Percentiles rank a stretch among this genome's conserved stretches.
phyloP scores from a whole-genome alignment of 1,140 invertebrate genomes.

The Tetragonula clypearis region DNA sequence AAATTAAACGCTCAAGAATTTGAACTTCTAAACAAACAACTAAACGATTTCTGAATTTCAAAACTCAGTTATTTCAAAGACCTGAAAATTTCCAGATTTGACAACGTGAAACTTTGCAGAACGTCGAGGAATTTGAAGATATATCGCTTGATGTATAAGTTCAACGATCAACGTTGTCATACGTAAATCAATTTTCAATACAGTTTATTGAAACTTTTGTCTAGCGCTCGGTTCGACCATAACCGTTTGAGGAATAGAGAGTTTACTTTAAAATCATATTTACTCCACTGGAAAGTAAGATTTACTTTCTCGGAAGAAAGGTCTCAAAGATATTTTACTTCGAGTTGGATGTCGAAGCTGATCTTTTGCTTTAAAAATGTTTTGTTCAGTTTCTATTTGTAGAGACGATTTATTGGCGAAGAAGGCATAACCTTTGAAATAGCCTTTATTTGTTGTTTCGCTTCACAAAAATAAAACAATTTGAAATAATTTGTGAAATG shows the following conservation, averaged over 20 bases:
- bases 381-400: neutral
- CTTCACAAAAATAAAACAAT: too few relatives aligned
- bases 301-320: neutral
- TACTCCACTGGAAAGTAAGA: neutral
- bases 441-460: too few relatives aligned
- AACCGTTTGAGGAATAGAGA: neutral
- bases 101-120: too few relatives aligned
- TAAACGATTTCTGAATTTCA: too few relatives aligned
- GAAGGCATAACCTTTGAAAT: neutral
- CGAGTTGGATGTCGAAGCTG: neutral
- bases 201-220: neutral
- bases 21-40: too few relatives aligned
- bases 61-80: too few relatives aligned
- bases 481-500: too few relatives aligned
- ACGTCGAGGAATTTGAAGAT: neutral
- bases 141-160: neutral
- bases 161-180: neutral
- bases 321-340: slow-evolving; percentile 1
- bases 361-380: neutral
- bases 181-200: neutral
- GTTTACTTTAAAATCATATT: slow-evolving; percentile 6
- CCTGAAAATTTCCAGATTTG: too few relatives aligned
- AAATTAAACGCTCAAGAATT: neutral
- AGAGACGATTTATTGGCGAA: neutral
- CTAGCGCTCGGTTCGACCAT: neutral